These are phyloP conservation scores for Ictalurus furcatus DNA, from an alignment of 2,113 vertebrate genomes.

Conservation along the genomic window DNA sequence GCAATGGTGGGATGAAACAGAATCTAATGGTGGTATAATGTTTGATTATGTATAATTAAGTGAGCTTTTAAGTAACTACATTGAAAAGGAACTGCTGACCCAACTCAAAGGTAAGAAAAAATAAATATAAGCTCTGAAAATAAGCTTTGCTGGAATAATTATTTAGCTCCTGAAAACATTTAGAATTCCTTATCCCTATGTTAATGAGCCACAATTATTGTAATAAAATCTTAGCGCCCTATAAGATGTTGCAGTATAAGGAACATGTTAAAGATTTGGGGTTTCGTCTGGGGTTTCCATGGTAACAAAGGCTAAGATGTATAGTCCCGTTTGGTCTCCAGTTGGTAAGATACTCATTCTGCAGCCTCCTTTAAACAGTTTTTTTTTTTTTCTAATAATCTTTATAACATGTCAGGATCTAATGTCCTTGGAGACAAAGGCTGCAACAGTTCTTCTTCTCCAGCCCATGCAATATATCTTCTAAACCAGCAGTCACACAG, in stretches of 20 bases:
- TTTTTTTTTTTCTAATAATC: constrained; percentile 1
- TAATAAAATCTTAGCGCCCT: background rate
- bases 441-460: background rate
- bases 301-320: constrained; percentile 43
- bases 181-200: background rate
- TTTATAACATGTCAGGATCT: constrained; percentile 3
- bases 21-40: background rate
- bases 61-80: background rate
- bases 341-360: constrained; percentile 23
- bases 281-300: constrained; percentile 38
- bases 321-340: constrained; percentile 30
- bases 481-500: constrained; percentile 22
- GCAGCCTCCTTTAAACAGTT: constrained; percentile 5
- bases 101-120: background rate
- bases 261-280: constrained; percentile 19
- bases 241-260: background rate
- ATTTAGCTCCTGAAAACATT: background rate
- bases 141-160: background rate
- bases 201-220: background rate
- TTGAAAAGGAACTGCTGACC: background rate
- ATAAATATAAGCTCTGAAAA: background rate
- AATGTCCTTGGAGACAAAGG: background rate
- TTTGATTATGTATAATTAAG: background rate
- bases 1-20: background rate
- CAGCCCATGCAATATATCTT: constrained; percentile 28